Base-by-base conservation (phyloP, 2,113 vertebrate species). In the Agapornis roseicollis region DNA sequence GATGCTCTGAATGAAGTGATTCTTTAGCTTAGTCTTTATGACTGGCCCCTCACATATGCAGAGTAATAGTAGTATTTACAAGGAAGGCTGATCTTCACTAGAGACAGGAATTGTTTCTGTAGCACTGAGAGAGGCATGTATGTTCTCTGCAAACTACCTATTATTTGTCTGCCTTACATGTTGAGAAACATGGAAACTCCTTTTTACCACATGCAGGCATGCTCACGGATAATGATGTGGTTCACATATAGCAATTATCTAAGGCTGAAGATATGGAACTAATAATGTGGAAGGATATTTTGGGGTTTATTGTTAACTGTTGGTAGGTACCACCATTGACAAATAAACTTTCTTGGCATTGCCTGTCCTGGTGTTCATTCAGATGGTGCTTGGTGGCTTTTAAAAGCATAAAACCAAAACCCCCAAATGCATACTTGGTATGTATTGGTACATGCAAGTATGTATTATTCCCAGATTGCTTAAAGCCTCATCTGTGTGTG, bases 41-140 rank as follows among this genome's bases (percentile, higher is more conserved):
- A 77, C 7, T 7, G 44, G 56, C 39, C 44, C 14, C 9, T 89
- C 14, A 1, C 4, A 1, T 22, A 23, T 14, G 2, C 2, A 10
- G 7, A 52, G 20, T 4, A 28, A 20, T 9, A 37, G 9, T 27
- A 24, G 87, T 94, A 22, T 93, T 94, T 70, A 6, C 39, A 47
- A n/a, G 60, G 60, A 50, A 37, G 31, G 35, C 16, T 65, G 23
- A 8, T 31, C 13, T 50, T 50, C 11, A 1, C 20, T 77, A 25
- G 22, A 33, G 52, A 11, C 22, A 31, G 41, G 20, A 84, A 68
- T 39, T 60, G 46, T 25, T 61, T 28, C 14, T 77, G 12, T 6
- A 4, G 13, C 2, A 0, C 6, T 10, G 29, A 42, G 71, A 31
- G 4, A 41, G 14, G 5, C 25, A 19, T 0, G 29, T 46, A 2